Percentiles rank a stretch among this genome's conserved stretches.
Conservation (phyloP, 2,113 vertebrate genomes). For the Archilochus colubris region DNA sequence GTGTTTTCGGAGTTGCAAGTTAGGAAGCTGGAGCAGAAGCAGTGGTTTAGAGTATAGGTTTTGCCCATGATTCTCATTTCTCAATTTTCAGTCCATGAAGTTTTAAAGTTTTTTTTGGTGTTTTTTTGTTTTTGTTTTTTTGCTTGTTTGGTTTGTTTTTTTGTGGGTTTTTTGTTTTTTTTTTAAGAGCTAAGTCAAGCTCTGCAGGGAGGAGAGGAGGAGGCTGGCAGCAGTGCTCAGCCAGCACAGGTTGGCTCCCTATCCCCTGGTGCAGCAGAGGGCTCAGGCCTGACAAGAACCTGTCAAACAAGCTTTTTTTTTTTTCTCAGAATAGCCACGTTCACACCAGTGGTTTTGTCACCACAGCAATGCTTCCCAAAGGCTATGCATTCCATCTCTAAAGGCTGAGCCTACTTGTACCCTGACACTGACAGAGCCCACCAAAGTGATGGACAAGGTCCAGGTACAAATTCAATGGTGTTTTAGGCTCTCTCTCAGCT, state of each 20-base stretch:
- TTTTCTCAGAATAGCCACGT: accelerated
- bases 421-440: background rate
- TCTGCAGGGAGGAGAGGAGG: background rate
- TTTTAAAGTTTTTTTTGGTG: no score
- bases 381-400: background rate
- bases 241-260: background rate
- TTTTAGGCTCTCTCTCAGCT: background rate
- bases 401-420: accelerated
- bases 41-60: background rate
- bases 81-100: background rate
- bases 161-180: no score
- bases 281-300: background rate
- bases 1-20: background rate
- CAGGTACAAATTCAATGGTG: accelerated
- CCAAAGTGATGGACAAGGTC: background rate
- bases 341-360: background rate
- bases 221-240: background rate
- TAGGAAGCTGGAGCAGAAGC: background rate
- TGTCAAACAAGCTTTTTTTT: accelerated
- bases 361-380: background rate
- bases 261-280: background rate
- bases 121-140: background rate
- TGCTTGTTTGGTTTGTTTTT: background rate
- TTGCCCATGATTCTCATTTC: background rate
- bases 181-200: background rate